These are phyloP conservation scores for Agrypnus murinus DNA, from an alignment of 2,888 invertebrate species.

Conservation along the genomic window DNA sequence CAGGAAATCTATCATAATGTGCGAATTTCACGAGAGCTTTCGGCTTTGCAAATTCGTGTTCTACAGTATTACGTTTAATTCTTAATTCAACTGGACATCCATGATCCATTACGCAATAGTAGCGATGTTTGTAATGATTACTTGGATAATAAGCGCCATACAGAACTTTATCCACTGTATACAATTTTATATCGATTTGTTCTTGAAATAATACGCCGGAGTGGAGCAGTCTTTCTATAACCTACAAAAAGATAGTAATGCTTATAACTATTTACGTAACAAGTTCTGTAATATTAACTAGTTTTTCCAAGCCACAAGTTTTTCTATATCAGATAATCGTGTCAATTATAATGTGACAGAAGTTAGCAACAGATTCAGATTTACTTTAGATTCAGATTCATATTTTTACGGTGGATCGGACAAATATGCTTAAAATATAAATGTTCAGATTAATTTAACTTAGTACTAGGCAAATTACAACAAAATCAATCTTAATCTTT, in stretches of 20 bases:
- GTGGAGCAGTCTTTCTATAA: slow-evolving; percentile 68
- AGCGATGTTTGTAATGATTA: slow-evolving; percentile 73
- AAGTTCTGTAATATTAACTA: too few species aligned
- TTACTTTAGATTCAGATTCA: too few species aligned
- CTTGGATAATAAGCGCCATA: slow-evolving; percentile 69
- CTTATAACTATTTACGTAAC: too few species aligned
- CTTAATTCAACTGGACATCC: slow-evolving; percentile 66
- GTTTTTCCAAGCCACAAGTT: too few species aligned
- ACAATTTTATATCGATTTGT: slow-evolving; percentile 70
- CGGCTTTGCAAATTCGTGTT: slow-evolving; percentile 58
- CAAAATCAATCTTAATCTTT: too few species aligned
- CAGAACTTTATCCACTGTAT: slow-evolving; percentile 67
- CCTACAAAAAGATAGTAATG: slow-evolving; percentile 63
- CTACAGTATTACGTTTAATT: slow-evolving; percentile 64
- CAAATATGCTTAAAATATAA: too few species aligned
- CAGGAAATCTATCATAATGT: slow-evolving; percentile 64
- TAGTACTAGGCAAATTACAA: too few species aligned
- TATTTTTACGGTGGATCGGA: too few species aligned
- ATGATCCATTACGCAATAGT: slow-evolving; percentile 74
- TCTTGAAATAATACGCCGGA: slow-evolving; percentile 69
- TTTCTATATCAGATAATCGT: too few species aligned
- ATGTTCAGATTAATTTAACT: too few species aligned
- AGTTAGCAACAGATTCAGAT: too few species aligned
- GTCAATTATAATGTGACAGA: too few species aligned
- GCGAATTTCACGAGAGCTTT: slow-evolving; percentile 61